phyloP scores from a whole-genome alignment of 2,113 vertebrate genomes.

The Menidia beryllina region DNA sequence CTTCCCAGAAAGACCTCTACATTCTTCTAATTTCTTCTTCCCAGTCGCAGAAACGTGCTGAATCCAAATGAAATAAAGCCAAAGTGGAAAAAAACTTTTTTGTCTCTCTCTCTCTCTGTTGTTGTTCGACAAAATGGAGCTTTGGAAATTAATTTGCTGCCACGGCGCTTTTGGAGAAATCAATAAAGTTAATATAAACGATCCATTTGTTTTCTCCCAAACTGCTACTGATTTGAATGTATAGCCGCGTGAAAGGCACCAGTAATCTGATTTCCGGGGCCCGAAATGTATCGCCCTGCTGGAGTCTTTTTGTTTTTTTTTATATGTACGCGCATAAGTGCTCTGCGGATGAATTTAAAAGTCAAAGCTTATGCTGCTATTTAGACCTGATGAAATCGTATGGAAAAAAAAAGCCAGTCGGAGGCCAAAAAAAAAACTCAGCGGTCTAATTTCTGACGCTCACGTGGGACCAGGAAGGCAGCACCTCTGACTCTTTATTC shows the following conservation, averaged over 20 bases:
- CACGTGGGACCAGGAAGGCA: constrained; percentile 7
- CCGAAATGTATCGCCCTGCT: constrained; percentile 70
- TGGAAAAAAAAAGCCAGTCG: not conserved
- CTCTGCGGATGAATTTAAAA: constrained; percentile 33
- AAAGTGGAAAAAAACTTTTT: constrained; percentile 19
- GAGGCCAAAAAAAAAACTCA: constrained; percentile 2
- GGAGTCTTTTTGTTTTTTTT: too few species aligned
- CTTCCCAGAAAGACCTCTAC: constrained; percentile 56
- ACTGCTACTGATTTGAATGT: constrained; percentile 54
- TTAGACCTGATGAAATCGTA: constrained; percentile 38
- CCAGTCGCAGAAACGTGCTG: constrained; percentile 45
- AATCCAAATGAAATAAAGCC: constrained; percentile 60
- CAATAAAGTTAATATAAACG: constrained; percentile 74
- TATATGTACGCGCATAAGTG: constrained; percentile 38
- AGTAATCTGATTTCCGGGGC: constrained; percentile 70
- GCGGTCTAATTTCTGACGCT: constrained; percentile 26
- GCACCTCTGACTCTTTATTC: constrained; percentile 51
- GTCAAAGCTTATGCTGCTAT: constrained; percentile 16
- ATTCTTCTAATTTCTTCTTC: constrained; percentile 49
- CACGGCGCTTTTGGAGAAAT: constrained; percentile 67
- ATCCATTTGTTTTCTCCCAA: constrained; percentile 34
- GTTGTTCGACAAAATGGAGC: constrained; percentile 16
- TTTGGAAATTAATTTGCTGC: constrained; percentile 65
- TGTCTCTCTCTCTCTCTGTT: not conserved
- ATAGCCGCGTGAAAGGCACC: constrained; percentile 69